Conservation (phyloP, 2,113 vertebrate species). For the Coracopsis vasa region DNA sequence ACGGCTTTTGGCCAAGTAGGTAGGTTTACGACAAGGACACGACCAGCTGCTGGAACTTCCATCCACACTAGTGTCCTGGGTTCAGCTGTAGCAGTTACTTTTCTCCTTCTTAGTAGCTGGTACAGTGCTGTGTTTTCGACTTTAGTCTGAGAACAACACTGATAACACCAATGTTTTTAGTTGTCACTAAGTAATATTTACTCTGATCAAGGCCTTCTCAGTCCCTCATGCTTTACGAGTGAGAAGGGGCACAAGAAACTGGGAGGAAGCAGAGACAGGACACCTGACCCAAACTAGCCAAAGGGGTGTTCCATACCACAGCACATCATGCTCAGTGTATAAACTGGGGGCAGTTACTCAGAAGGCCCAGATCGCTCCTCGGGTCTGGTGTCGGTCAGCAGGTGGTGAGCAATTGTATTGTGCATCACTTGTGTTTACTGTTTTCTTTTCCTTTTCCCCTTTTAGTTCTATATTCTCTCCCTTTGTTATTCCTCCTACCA, state of each 20-base stretch:
- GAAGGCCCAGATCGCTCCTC: no score
- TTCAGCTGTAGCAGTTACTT: not conserved
- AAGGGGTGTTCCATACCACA: no score
- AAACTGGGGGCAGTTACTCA: no score
- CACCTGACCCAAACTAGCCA: no score
- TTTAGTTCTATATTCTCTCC: not conserved
- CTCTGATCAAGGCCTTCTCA: not conserved
- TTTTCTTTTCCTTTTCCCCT: not conserved
- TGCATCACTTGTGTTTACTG: not conserved
- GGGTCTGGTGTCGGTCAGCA: accelerated
- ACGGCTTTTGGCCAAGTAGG: not conserved
- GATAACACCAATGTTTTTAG: not conserved
- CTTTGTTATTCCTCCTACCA: no score
- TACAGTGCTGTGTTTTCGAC: not conserved
- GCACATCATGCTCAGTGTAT: no score
- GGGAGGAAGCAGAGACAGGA: no score
- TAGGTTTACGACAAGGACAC: not conserved
- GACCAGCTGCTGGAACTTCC: not conserved
- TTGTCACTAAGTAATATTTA: not conserved
- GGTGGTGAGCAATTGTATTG: not conserved
- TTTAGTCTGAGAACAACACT: not conserved
- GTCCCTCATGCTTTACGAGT: not conserved
- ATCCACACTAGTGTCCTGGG: not conserved
- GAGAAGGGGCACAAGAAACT: not conserved
- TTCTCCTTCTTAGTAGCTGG: not conserved